phyloP scores from a whole-genome alignment of 2,113 vertebrate genomes.

The Ursus arctos region DNA sequence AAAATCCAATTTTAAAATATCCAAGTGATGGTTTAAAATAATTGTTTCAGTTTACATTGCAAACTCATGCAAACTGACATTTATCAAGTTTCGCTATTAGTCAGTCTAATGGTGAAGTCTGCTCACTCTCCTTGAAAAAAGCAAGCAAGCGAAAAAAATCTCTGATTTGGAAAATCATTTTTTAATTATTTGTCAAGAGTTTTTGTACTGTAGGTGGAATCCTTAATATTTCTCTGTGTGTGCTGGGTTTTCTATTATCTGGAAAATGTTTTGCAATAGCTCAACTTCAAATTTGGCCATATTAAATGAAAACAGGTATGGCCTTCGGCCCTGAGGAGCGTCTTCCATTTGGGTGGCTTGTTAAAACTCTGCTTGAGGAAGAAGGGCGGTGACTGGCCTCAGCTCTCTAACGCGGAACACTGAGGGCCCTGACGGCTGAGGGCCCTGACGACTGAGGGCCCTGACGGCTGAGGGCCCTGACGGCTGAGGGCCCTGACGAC shows the following conservation, averaged over 20 bases:
- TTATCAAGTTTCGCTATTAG: constrained; percentile 16
- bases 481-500: too few species aligned
- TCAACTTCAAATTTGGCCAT: background rate
- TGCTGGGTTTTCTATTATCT: background rate
- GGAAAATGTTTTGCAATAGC: background rate
- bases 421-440: background rate
- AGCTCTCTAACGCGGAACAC: constrained; percentile 32
- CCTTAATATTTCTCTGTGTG: background rate
- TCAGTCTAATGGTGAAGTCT: constrained; percentile 48
- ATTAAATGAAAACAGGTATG: background rate
- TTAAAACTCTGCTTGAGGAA: constrained; percentile 52
- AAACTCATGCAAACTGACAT: constrained; percentile 66
- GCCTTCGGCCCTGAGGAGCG: background rate
- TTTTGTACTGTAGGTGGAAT: constrained; percentile 6
- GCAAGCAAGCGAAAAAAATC: background rate
- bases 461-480: too few species aligned
- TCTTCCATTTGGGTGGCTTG: background rate
- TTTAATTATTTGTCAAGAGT: constrained; percentile 36
- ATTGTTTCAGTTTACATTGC: constrained; percentile 68
- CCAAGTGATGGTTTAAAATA: constrained; percentile 62
- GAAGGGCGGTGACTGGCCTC: constrained; percentile 50
- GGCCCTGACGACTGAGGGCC: too few species aligned
- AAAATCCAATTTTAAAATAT: constrained; percentile 65
- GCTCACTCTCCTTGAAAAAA: background rate
- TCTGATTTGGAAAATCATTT: constrained; percentile 44